Evolutionary conservation across 2,113 vertebrate genomes (phyloP).

Genomic region (Circaetus cinerascens): DNA sequence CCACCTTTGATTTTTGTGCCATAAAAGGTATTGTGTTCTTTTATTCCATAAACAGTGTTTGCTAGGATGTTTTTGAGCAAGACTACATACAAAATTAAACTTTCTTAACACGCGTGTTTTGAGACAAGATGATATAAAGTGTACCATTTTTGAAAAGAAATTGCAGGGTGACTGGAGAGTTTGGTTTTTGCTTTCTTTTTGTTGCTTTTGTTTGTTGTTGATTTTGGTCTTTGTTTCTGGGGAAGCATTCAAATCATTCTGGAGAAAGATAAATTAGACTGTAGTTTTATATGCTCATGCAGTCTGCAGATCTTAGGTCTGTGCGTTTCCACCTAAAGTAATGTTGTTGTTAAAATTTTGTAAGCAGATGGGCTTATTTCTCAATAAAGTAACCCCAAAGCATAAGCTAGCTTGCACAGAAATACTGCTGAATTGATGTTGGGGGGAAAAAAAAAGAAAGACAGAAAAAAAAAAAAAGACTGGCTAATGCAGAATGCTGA

Average conservation of each 20-base stretch:
- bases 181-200: neutral
- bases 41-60: neutral
- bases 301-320: neutral
- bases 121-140: neutral
- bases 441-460: no score
- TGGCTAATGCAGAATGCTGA: neutral
- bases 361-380: conserved; percentile 13
- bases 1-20: conserved; percentile 60
- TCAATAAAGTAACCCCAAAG: conserved; percentile 29
- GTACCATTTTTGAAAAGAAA: neutral
- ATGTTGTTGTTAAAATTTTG: conserved; percentile 8
- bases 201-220: neutral
- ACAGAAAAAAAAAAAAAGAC: neutral
- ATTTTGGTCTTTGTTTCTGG: neutral
- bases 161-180: neutral
- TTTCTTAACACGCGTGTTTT: neutral
- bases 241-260: neutral
- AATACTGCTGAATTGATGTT: neutral
- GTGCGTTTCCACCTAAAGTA: neutral
- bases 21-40: neutral
- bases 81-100: neutral
- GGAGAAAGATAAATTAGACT: neutral
- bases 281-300: neutral
- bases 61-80: neutral
- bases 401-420: conserved; percentile 13